These are phyloP conservation scores for Metopolophium dirhodum DNA, from an alignment of 1,140 invertebrate species.

Conservation along the genomic window DNA sequence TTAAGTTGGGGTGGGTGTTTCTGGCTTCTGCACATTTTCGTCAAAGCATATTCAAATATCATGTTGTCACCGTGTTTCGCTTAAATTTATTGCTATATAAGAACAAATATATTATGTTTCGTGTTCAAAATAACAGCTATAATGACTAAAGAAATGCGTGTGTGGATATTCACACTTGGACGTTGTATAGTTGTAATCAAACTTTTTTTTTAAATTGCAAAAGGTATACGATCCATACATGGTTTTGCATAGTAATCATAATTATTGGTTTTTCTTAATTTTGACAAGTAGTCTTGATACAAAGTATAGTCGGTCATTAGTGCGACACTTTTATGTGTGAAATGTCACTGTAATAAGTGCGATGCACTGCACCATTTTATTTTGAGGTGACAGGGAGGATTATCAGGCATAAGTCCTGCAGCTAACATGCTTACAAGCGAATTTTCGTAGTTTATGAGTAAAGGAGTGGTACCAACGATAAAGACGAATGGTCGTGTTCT, in stretches of 20 bases:
- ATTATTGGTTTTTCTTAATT: neutral
- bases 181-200: neutral
- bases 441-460: too few relatives aligned
- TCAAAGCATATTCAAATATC: neutral
- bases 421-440: neutral
- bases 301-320: too few relatives aligned
- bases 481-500: too few relatives aligned
- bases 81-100: neutral
- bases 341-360: too few relatives aligned
- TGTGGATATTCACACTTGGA: neutral
- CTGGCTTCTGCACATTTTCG: conserved; percentile 20
- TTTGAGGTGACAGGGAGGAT: neutral
- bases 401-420: neutral
- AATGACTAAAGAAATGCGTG: neutral
- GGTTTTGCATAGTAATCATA: neutral
- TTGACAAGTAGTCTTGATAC: neutral
- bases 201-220: neutral
- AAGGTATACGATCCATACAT: neutral
- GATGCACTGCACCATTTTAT: too few relatives aligned
- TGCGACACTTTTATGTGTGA: too few relatives aligned
- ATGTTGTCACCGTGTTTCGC: neutral
- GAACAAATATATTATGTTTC: neutral
- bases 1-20: neutral
- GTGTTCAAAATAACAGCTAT: neutral
- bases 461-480: too few relatives aligned